Conservation (phyloP, 2,113 vertebrate genomes). For the Antennarius striatus region DNA sequence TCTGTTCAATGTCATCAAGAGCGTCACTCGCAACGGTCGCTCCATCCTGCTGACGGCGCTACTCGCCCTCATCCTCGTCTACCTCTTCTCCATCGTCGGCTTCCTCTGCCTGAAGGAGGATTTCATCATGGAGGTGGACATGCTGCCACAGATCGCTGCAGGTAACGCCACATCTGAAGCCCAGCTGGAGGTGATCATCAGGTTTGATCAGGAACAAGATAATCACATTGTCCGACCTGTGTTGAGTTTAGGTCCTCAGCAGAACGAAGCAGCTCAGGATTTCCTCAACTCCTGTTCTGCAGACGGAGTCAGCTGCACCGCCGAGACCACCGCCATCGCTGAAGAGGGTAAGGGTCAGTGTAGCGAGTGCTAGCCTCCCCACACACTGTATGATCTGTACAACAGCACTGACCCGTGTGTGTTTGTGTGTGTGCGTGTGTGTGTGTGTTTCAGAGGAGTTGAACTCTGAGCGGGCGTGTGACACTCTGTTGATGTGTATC, state of each 20-base stretch:
- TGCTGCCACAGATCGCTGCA: conserved; percentile 69
- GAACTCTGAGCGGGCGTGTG: conserved; percentile 86
- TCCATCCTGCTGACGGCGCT: conserved; percentile 97
- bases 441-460: conserved; percentile 65
- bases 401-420: background rate
- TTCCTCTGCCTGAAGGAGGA: conserved; percentile 96
- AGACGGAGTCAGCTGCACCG: conserved; percentile 84
- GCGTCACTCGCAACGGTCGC: conserved; percentile 95
- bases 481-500: conserved; percentile 96
- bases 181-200: no score
- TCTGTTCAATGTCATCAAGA: conserved; percentile 97
- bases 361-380: no score
- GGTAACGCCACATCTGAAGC: conserved; percentile 16
- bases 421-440: conserved; percentile 16
- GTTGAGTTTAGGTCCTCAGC: conserved; percentile 38
- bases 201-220: no score
- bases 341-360: conserved; percentile 49
- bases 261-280: conserved; percentile 68
- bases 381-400: no score
- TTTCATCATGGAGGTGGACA: conserved; percentile 97
- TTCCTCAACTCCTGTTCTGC: conserved; percentile 82
- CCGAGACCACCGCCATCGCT: conserved; percentile 12
- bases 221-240: background rate
- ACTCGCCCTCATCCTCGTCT: conserved; percentile 96
- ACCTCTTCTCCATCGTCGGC: conserved; percentile 98